Evolutionary conservation across 30 jellyfish, hydroid and myxozoan genomes (phyloP), one percentile per base, ranked within the genome.

Genomic region (Pseudorhiza aurosa): DNA sequence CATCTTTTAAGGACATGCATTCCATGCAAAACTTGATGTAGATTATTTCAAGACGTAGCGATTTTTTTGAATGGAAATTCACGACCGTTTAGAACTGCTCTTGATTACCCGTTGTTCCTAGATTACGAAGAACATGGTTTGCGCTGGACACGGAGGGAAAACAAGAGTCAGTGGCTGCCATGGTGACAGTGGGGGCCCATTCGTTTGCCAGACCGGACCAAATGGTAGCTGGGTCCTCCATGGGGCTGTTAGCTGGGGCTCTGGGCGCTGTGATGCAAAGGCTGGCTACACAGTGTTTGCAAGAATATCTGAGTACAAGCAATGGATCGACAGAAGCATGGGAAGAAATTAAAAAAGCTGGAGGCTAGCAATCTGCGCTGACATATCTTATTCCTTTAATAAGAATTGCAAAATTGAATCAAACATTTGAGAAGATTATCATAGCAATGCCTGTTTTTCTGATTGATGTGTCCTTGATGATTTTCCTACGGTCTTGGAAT

Each of bases 151-250:
- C 44, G 97, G 92, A 7, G 95, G 87, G 4, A 22, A 2, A 0
- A 82, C 82, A 9, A 88, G 77, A 28, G 79, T 40, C 19, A 82
- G 96, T 68, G 97, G 97, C n/a, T 90, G 97, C 70, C 96, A 83
- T 56, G 97, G 97, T 4, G 97, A 90, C 55, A 74, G 94, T 40
- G 97, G 97, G 26, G 97, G 97, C 29, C 97, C 97, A 35, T 90
- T 90, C 49, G 97, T 90, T 51, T 90, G 97, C 88, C 82, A 76
- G 51, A 73, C 80, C 11, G 96, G 96, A 1, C 58, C 81, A 15
- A 37, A 53, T 35, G 90, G 96, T 22, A 32, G 84, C 4, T 90
- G 93, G 95, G 90, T 67, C 18, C 85, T 90, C 28, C 94, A 90
- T 53, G 97, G 97, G 7, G 93, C 94, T 24, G 97, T 83, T 10